Evolutionary conservation across 2,797 vertebrate species (phyloP).

Genomic region (Catamblyrhynchus diadema): DNA sequence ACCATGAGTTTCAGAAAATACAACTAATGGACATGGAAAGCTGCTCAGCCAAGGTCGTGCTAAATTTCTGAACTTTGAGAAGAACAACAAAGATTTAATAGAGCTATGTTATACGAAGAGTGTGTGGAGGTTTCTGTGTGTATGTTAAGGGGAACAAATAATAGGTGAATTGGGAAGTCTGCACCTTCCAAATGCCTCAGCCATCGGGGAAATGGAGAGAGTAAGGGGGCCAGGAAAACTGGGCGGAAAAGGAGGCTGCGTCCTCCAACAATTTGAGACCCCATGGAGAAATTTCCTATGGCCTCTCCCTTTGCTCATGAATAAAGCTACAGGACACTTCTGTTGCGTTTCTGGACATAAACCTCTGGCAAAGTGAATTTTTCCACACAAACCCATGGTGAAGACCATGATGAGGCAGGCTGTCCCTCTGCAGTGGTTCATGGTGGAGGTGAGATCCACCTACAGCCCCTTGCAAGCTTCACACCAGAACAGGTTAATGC

Average conservation of each 20-base stretch:
- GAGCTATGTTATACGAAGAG: not conserved
- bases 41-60: not conserved
- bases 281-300: not conserved
- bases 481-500: not conserved
- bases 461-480: not conserved
- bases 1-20: not conserved
- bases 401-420: not conserved
- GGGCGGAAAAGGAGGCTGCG: rapidly evolving
- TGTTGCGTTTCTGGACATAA: not conserved
- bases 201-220: not conserved
- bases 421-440: not conserved
- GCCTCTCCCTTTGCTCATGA: not conserved
- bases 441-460: not conserved
- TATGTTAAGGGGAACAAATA: not conserved
- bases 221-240: not conserved
- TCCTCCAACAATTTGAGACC: not conserved
- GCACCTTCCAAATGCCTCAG: not conserved
- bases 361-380: rapidly evolving
- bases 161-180: not conserved
- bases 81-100: not conserved
- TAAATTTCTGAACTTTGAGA: not conserved
- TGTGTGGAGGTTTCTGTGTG: not conserved
- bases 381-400: not conserved
- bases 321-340: not conserved
- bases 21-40: not conserved